Conservation (phyloP, 2,888 invertebrate species). For the Autographa pulchrina region DNA sequence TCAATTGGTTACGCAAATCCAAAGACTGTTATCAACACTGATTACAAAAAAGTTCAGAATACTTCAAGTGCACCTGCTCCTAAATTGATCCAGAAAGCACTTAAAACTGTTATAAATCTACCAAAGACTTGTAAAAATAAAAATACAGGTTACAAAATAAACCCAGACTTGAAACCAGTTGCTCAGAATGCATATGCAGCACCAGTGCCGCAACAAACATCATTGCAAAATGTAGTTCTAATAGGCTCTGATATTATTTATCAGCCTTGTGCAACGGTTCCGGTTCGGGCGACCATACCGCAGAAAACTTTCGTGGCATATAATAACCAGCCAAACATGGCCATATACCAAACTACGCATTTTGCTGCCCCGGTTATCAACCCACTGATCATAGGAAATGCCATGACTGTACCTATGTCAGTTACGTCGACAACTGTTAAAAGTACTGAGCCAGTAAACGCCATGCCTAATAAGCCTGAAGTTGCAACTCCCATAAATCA, state of each 20-base stretch:
- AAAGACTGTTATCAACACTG: conserved; percentile 16
- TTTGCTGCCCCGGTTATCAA: conserved; percentile 68
- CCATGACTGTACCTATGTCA: conserved; percentile 50
- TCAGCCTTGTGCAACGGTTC: conserved; percentile 65
- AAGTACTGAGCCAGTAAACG: conserved; percentile 29
- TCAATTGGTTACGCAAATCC: conserved; percentile 9
- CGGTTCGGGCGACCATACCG: conserved; percentile 51
- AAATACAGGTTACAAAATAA: conserved; percentile 29
- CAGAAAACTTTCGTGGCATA: conserved; percentile 64
- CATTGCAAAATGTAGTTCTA: conserved; percentile 71
- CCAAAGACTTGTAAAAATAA: conserved; percentile 29
- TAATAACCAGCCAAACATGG: conserved; percentile 63
- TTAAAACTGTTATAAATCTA: conserved; percentile 34
- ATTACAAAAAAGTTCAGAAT: conserved; percentile 8
- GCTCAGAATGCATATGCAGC: conserved; percentile 60
- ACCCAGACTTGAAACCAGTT: conserved; percentile 24
- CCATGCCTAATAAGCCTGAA: conserved; percentile 26
- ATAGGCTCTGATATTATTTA: conserved; percentile 73
- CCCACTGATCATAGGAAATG: conserved; percentile 69
- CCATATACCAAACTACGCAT: conserved; percentile 70
- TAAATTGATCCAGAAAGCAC: conserved; percentile 36
- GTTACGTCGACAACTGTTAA: conserved; percentile 30
- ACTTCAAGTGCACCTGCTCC: conserved; percentile 10
- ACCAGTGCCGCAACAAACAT: conserved; percentile 62
- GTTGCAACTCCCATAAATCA: neutral